Base-by-base conservation (phyloP, 2,797 vertebrate species). In the Discoglossus pictus region DNA sequence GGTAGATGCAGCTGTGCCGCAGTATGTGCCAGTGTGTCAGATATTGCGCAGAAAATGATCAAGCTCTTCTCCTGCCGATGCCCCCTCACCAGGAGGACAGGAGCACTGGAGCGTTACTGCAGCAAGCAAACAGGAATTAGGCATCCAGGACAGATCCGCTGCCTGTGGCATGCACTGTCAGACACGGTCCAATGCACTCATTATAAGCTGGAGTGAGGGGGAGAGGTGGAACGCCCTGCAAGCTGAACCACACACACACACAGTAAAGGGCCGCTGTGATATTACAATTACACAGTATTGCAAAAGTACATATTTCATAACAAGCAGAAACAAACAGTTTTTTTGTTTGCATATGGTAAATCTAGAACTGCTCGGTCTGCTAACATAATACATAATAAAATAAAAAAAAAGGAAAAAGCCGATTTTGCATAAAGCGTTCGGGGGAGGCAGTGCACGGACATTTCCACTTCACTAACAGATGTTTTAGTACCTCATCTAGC, bases 91-190 rank as follows among this genome's bases (percentile, higher is more conserved):
- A 38, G 15, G 56, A n/a, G 16, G 23, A 34, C 10, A 7, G 13
- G 31, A 46, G 15, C 7, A 43, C 36, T 2, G 1, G 44, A 50
- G 38, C 0, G 1, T 18, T 15, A 9, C 1, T 4, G n/a, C 24
- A 0, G 0, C 25, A 7, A 1, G n/a, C 8, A n/a, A 56, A 1
- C 51, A 6, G 34, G n/a, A 24, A 43, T 3, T 4, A 2, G 34
- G 8, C 12, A 42, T 0, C 0, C 0, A 3, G 35, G n/a, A 16
- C 0, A 24, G 34, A 35, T 25, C 7, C 1, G 1, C 56, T 6
- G 62, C 59, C n/a, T 6, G n/a, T 4, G 44, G 44, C 68, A 42
- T 38, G 53, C 1, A 17, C 0, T 15, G 11, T 15, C 66, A 43
- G 40, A 4, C 44, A 3, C 17, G 65, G 46, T 39, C 20, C 60